phyloP scores from a whole-genome alignment of 2,797 vertebrate genomes.

The Sebastes cheni region DNA sequence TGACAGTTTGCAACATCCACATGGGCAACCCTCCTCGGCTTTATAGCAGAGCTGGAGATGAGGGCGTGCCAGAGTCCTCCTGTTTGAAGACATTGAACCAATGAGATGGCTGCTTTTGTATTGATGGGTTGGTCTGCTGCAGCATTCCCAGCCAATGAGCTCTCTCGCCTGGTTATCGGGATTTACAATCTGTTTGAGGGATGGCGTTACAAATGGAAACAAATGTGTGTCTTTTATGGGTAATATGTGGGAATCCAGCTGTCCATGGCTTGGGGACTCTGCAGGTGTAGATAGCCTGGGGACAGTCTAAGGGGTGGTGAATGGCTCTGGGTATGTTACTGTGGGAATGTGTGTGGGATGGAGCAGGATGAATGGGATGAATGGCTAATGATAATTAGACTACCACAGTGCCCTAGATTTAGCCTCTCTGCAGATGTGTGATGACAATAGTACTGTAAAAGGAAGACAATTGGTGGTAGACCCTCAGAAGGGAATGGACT shows the following conservation, averaged over 20 bases:
- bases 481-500: no score
- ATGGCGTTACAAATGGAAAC: slow-evolving; percentile 89
- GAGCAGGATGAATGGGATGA: slow-evolving; percentile 71
- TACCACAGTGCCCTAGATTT: slow-evolving; percentile 70
- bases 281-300: slow-evolving; percentile 85
- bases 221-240: slow-evolving; percentile 88
- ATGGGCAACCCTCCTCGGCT: slow-evolving; percentile 48
- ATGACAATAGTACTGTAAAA: slow-evolving; percentile 53
- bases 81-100: slow-evolving; percentile 73
- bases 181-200: slow-evolving; percentile 86
- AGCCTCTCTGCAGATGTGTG: slow-evolving; percentile 71
- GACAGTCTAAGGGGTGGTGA: slow-evolving; percentile 71
- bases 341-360: slow-evolving; percentile 75
- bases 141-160: slow-evolving; percentile 65
- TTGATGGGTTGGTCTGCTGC: slow-evolving; percentile 45
- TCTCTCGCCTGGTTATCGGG: slow-evolving; percentile 77
- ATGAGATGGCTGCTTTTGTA: slow-evolving; percentile 45
- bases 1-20: slow-evolving; percentile 80
- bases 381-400: slow-evolving; percentile 76
- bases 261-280: slow-evolving; percentile 82
- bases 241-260: slow-evolving; percentile 89
- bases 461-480: neutral
- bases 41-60: slow-evolving; percentile 54
- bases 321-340: slow-evolving; percentile 62
- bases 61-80: slow-evolving; percentile 56